phyloP scores from a whole-genome alignment of 2,113 vertebrate genomes.

The Scytalopus superciliaris region DNA sequence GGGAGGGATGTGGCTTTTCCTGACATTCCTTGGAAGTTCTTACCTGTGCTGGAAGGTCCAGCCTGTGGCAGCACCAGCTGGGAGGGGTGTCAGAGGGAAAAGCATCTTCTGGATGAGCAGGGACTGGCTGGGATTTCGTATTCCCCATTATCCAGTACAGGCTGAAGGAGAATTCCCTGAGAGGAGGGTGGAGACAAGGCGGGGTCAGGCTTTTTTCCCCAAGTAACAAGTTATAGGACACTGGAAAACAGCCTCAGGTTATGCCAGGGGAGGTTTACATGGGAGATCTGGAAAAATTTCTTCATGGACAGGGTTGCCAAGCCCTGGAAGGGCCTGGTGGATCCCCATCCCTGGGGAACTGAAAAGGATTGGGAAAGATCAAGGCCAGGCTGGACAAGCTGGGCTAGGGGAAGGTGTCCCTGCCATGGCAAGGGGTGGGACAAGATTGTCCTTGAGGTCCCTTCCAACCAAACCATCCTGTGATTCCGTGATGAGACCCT shows the following conservation, averaged over 20 bases:
- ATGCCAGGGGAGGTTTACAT: neutral
- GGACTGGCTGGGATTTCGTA: neutral
- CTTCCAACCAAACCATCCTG: neutral
- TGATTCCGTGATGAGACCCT: neutral
- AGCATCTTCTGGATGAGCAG: neutral
- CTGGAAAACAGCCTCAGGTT: rapidly evolving
- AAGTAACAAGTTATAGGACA: neutral
- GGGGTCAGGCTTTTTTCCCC: neutral
- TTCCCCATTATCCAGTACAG: neutral
- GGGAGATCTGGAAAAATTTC: neutral
- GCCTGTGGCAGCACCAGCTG: rapidly evolving
- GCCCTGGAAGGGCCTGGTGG: neutral
- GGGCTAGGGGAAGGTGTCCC: neutral
- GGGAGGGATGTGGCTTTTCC: neutral
- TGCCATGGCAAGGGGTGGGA: too few relatives aligned
- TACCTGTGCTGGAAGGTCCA: neutral
- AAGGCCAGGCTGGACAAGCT: neutral
- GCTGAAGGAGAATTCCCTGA: neutral
- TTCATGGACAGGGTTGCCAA: neutral
- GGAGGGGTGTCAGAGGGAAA: neutral
- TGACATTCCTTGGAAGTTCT: neutral
- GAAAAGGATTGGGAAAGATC: rapidly evolving
- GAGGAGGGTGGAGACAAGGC: neutral
- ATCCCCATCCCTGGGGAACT: too few relatives aligned
- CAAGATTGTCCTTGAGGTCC: too few relatives aligned